A percentile compares a stretch with the other conserved stretches of the same genome.
Conservation (phyloP, 2,888 invertebrate species). For the Torymus texanus region DNA sequence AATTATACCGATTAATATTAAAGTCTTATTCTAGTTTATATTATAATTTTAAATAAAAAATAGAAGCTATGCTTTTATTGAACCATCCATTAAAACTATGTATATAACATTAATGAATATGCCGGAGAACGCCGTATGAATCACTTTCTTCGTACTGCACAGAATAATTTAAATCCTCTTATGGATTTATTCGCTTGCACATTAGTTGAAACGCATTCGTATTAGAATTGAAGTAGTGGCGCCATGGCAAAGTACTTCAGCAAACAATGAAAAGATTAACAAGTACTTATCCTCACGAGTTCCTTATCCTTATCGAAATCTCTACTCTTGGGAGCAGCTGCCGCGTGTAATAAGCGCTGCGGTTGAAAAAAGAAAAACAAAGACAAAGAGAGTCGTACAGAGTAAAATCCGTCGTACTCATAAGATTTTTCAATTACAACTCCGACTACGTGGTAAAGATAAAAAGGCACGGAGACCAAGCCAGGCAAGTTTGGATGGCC, state of each 20-base stretch:
- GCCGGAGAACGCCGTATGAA: too few species aligned
- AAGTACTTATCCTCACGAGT: too few species aligned
- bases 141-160: not conserved
- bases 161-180: slow-evolving; percentile 11
- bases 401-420: not conserved
- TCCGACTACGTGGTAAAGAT: not conserved
- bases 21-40: too few species aligned
- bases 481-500: not conserved
- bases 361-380: too few species aligned
- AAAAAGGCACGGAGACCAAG: not conserved
- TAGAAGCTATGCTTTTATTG: too few species aligned
- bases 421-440: slow-evolving; percentile 34
- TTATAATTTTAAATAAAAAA: too few species aligned
- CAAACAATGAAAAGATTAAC: slow-evolving; percentile 6
- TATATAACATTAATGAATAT: not conserved
- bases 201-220: slow-evolving; percentile 4
- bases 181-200: not conserved
- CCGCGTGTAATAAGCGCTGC: too few species aligned
- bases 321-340: too few species aligned
- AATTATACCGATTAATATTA: too few species aligned
- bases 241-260: not conserved
- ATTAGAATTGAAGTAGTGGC: too few species aligned
- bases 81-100: not conserved
- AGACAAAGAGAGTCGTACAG: not conserved
- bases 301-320: too few species aligned